Conservation (phyloP, 2,113 vertebrate genomes). For the Paradisaea rubra region DNA sequence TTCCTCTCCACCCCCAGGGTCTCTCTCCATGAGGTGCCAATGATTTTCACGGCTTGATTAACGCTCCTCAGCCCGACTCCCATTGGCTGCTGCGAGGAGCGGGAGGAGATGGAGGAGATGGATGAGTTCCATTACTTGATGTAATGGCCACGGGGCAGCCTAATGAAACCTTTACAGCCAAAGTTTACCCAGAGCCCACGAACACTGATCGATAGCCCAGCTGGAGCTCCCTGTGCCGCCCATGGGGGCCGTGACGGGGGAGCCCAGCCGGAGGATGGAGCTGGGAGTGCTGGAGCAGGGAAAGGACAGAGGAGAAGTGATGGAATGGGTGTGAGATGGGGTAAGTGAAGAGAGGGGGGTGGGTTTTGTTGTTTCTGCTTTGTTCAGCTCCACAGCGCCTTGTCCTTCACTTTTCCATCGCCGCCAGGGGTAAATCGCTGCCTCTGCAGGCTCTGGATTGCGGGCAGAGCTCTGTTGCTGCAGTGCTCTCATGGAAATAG, state of each 20-base stretch:
- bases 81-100: slow-evolving; percentile 27
- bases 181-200: slow-evolving; percentile 45
- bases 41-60: slow-evolving; percentile 61
- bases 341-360: background rate
- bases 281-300: background rate
- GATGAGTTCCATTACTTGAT: slow-evolving; percentile 66
- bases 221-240: slow-evolving; percentile 25
- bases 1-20: background rate
- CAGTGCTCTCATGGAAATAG: background rate
- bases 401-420: background rate
- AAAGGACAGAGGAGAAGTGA: background rate
- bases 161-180: slow-evolving; percentile 60
- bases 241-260: background rate
- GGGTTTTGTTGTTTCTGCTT: background rate
- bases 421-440: background rate
- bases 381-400: background rate
- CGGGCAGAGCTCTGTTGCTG: background rate
- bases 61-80: background rate
- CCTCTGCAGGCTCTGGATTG: background rate
- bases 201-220: slow-evolving; percentile 26
- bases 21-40: slow-evolving; percentile 45
- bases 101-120: slow-evolving; percentile 59
- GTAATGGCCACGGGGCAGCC: slow-evolving; percentile 54
- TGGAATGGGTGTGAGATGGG: background rate
- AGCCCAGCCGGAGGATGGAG: background rate